Conservation (phyloP, 2,797 vertebrate species). For the Babyrousa celebensis region DNA sequence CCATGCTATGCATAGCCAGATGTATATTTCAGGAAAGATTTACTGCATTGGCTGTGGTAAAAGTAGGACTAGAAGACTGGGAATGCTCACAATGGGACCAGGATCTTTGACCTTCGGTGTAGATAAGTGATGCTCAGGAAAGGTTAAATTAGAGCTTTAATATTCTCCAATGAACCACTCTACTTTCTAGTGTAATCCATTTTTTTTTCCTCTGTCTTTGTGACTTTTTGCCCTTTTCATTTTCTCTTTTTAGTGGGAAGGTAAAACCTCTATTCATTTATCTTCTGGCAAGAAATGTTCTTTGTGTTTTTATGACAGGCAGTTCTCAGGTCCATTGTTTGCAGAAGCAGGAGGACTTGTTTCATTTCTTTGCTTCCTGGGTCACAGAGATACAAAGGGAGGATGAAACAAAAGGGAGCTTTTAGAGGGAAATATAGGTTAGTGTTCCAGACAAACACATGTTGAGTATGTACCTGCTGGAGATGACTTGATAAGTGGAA, state of each 20-base stretch:
- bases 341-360: conserved; percentile 40
- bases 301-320: conserved; percentile 48
- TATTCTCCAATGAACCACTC: background rate
- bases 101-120: background rate
- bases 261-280: conserved; percentile 64
- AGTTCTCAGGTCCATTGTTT: conserved; percentile 47
- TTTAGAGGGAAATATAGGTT: conserved; percentile 17
- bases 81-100: background rate
- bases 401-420: background rate
- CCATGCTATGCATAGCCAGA: background rate
- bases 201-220: background rate
- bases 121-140: background rate
- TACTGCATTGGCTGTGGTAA: background rate
- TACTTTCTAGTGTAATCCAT: background rate
- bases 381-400: conserved; percentile 49
- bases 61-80: background rate
- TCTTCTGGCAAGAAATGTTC: conserved; percentile 62
- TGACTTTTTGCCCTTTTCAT: background rate
- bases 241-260: conserved; percentile 27
- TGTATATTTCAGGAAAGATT: background rate
- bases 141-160: background rate
- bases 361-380: conserved; percentile 8
- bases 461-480: background rate
- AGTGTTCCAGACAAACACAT: background rate
- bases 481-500: background rate